phyloP scores from a whole-genome alignment of 1,140 invertebrate species.

The Antheraea pernyi region DNA sequence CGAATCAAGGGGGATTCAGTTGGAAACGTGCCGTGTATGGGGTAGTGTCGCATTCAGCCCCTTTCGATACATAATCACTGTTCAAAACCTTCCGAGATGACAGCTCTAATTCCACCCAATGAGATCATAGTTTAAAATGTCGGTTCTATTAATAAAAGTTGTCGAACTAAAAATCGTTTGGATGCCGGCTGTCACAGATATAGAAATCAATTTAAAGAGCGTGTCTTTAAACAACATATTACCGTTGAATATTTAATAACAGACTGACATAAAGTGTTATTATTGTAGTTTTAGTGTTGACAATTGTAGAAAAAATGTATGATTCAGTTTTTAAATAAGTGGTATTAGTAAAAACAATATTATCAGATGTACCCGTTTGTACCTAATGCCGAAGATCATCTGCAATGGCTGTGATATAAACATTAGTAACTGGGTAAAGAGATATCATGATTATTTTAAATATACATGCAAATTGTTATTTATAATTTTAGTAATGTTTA shows the following conservation, averaged over 20 bases:
- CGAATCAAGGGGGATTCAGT: constrained; percentile 74
- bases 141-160: constrained; percentile 28
- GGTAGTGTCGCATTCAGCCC: constrained; percentile 57
- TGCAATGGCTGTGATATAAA: constrained; percentile 69
- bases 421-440: constrained; percentile 61
- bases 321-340: constrained; percentile 1
- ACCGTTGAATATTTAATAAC: constrained; percentile 23
- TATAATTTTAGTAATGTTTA: too few species aligned
- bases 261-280: constrained; percentile 26
- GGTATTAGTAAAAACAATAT: constrained; percentile 3
- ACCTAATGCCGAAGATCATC: constrained; percentile 63
- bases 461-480: too few species aligned
- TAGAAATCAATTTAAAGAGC: constrained; percentile 52
- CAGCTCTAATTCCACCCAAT: constrained; percentile 49
- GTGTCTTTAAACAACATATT: constrained; percentile 36
- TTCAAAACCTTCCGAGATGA: constrained; percentile 68
- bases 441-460: too few species aligned
- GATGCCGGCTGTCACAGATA: constrained; percentile 23
- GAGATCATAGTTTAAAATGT: constrained; percentile 42
- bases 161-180: not conserved
- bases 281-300: constrained; percentile 25
- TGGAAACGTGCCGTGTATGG: constrained; percentile 64
- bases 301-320: constrained; percentile 7
- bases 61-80: constrained; percentile 58
- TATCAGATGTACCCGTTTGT: constrained; percentile 29